Conservation (phyloP, 2,113 vertebrate species). For the Amazona guildingii region DNA sequence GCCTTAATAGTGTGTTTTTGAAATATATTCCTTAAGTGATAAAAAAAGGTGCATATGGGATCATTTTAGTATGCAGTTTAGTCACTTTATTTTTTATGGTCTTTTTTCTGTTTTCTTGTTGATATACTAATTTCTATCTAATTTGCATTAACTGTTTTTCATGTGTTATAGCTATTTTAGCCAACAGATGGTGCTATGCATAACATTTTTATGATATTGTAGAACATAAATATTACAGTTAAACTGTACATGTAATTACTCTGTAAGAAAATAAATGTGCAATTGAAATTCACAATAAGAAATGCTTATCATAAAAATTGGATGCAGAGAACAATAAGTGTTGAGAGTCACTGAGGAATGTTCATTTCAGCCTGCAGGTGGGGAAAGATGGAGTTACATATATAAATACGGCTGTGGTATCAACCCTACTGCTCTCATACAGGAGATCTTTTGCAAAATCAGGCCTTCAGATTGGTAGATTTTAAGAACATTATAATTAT, state of each 20-base stretch:
- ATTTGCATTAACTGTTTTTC: constrained; percentile 68
- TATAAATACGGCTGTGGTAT: background rate
- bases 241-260: constrained; percentile 65
- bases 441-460: background rate
- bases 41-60: background rate
- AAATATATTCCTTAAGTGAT: background rate
- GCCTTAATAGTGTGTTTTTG: background rate
- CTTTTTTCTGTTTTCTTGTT: constrained; percentile 9
- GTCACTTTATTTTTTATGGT: background rate
- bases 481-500: background rate
- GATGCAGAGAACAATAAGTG: constrained; percentile 4
- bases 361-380: constrained; percentile 33
- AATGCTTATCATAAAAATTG: constrained; percentile 38
- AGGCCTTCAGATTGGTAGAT: background rate
- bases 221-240: constrained; percentile 53
- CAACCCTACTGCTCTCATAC: background rate
- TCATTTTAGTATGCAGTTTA: background rate
- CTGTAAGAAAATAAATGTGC: constrained; percentile 32
- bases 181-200: constrained; percentile 76
- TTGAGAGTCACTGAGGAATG: constrained; percentile 36
- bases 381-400: background rate
- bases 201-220: constrained; percentile 71
- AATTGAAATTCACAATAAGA: constrained; percentile 58
- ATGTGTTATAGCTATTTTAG: constrained; percentile 62
- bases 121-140: background rate